Base-by-base conservation (phyloP, 2,797 vertebrate species). In the Poecilia velifera region DNA sequence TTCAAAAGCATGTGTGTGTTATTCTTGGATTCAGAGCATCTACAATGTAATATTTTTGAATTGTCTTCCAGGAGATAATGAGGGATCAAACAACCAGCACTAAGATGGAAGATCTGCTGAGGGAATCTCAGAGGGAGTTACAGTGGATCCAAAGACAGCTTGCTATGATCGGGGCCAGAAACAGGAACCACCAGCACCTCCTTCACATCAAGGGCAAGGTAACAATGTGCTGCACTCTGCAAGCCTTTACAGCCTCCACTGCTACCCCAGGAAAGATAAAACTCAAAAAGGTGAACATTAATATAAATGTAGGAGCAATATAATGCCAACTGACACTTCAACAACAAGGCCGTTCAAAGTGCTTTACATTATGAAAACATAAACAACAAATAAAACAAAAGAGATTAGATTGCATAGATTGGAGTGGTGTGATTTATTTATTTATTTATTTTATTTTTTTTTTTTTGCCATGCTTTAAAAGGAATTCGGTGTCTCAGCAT, bases 141-240 rank as follows among this genome's bases (percentile, higher is more conserved):
- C 87, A 96, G 81, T 95, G 96, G 95, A 96, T 97, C 41, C 96
- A 96, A 93, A 95, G 95, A 76, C 96, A 96, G 86, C 85, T 96
- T 84, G 95, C 94, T 76, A 89, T 95, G 82, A 93, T 96, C 73
- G 83, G 93, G 73, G 73, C 88, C 66, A 94, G 94, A 80, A 93
- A 94, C 59, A 28, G 91, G n/a, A 91, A 88, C 6, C 75, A 88
- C 76, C 88, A 81, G 36, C 93, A 94, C 76, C 76, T 85, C 59
- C 90, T 86, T 62, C 89, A 88, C 62, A 39, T 80, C 82, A 94
- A 93, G 87, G 86, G 82, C 91, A 91, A 95, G 89, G 89, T 90
- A 84, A 57, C 45, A 62, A 76, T 49, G 45, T 36, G n/a, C 34
- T 64, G 39, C 46, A 77, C 25, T 16, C 76, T 66, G 57, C 66